These are phyloP conservation scores for Ophthalmolycus amberensis DNA, from an alignment of 2,113 vertebrate species.

Conservation along the genomic window DNA sequence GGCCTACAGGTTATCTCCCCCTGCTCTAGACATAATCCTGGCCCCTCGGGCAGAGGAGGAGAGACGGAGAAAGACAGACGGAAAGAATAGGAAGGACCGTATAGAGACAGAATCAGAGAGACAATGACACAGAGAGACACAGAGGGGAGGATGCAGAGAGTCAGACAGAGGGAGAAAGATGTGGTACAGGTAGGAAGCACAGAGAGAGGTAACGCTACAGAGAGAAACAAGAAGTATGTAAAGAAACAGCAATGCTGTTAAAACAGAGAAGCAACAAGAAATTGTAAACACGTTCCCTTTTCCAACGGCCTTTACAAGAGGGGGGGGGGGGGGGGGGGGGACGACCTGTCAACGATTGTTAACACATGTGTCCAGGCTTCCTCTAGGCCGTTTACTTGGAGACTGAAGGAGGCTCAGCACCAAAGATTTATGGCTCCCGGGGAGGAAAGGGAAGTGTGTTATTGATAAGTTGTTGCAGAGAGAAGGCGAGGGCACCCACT, in stretches of 20 bases:
- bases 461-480: constrained; percentile 83
- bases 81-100: constrained; percentile 29
- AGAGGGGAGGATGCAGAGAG: constrained; percentile 10
- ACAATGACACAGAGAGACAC: constrained; percentile 9
- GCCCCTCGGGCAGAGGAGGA: constrained; percentile 45
- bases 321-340: neutral
- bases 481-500: constrained; percentile 72
- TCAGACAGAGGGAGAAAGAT: constrained; percentile 3
- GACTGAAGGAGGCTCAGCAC: constrained; percentile 69
- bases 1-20: constrained; percentile 68
- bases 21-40: constrained; percentile 66
- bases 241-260: constrained; percentile 45
- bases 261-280: constrained; percentile 64
- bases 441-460: constrained; percentile 84
- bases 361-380: constrained; percentile 81
- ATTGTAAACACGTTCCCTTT: constrained; percentile 65
- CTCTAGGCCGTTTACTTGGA: constrained; percentile 70
- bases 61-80: constrained; percentile 10
- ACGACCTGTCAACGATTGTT: constrained; percentile 79
- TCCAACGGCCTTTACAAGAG: constrained; percentile 57
- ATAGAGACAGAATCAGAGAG: constrained; percentile 29
- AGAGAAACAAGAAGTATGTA: constrained; percentile 35
- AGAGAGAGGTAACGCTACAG: constrained; percentile 22
- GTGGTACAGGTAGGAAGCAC: constrained; percentile 11
- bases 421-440: constrained; percentile 83